Evolutionary conservation across 2,113 vertebrate genomes (phyloP), one percentile per base, ranked within the genome.

Genomic region (Xiphophorus couchianus): DNA sequence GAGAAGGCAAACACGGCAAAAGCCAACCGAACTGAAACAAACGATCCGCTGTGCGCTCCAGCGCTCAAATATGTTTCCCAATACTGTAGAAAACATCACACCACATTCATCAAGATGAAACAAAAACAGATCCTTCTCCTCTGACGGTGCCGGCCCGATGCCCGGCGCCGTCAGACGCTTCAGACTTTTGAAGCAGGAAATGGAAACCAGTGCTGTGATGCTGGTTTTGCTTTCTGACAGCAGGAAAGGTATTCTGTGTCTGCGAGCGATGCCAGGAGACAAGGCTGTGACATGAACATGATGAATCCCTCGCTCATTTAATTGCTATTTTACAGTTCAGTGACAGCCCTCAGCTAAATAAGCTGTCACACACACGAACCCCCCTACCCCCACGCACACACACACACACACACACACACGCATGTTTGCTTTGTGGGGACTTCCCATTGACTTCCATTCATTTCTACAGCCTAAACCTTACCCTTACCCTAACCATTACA

Each of bases 311-410:
- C 76, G 31, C 78, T 88, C 78, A 64, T 75, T 88, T 91, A 91
- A 88, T 93, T 91, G 84, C 77, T 83, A 84, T 86, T 86, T 85
- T 86, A 84, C 84, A 88, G 78, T 90, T 88, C 88, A 82, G 77
- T 76, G 87, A 75, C 86, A 88, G 87, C 69, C 79, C 77, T 88
- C 86, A 84, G 84, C 85, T 86, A 81, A 89, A 93, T 90, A 86
- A 88, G 80, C 83, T 85, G 88, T 88, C 90, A 89, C n/a, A 76
- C 11, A 15, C 73, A 51, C 73, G 66, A 74, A 1, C 28, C 28
- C 28, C 28, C 28, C 28, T 28, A 1, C 28, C 28, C 28, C 28
- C 28, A 28, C 1, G 28, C 28, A 9, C 33, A 9, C 31, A 33
- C 31, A 33, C 31, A 33, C 31, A 7, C 31, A n/a, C n/a, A n/a